Conservation (phyloP, 2,113 vertebrate genomes). For the Hipposideros armiger region DNA sequence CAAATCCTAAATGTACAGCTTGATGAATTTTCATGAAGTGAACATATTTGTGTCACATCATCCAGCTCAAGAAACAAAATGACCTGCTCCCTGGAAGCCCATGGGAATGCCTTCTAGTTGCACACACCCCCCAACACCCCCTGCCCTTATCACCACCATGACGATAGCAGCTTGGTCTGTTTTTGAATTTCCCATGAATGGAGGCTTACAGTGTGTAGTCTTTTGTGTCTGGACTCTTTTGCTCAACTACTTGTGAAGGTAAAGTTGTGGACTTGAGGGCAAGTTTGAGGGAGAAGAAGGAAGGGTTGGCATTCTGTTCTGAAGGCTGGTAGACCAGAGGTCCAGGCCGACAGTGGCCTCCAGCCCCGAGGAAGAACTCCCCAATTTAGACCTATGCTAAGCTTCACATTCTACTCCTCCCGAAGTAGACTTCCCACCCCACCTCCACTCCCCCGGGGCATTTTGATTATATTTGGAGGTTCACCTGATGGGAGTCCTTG, state of each 20-base stretch:
- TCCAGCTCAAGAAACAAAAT: not conserved
- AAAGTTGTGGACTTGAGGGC: not conserved
- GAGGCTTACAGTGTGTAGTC: not conserved
- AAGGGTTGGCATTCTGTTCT: not conserved
- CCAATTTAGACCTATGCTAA: not conserved
- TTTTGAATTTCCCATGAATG: not conserved
- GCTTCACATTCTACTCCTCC: not conserved
- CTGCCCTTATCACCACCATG: accelerated
- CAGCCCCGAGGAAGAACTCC: not conserved
- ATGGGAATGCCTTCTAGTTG: not conserved
- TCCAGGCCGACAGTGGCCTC: not conserved
- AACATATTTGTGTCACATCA: not conserved
- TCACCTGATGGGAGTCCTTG: not conserved
- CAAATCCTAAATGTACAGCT: not conserved
- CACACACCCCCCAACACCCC: accelerated
- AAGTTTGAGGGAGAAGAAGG: not conserved
- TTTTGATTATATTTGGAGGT: not conserved
- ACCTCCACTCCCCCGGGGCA: accelerated
- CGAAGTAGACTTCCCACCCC: not conserved
- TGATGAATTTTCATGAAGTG: not conserved
- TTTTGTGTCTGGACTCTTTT: not conserved
- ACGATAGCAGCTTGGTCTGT: not conserved
- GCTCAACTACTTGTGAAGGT: not conserved
- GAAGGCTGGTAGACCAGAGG: not conserved
- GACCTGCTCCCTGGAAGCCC: not conserved